Conservation (phyloP, 2,888 invertebrate genomes). For the Drosophila diplacantha region DNA sequence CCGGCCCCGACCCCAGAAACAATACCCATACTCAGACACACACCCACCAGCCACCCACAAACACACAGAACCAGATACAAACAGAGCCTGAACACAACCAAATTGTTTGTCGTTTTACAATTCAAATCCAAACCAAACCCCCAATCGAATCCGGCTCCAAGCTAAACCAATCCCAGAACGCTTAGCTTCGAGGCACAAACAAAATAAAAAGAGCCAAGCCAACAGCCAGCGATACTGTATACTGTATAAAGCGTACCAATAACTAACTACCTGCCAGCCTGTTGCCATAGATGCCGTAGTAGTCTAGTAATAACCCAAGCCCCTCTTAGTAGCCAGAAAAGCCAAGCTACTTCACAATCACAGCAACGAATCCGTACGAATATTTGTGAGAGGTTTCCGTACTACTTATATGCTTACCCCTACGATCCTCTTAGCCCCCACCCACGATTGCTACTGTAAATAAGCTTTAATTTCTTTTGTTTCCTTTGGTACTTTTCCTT, state of each 20-base stretch:
- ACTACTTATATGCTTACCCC: slow-evolving; percentile 45
- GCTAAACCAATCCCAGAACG: slow-evolving; percentile 33
- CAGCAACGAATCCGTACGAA: slow-evolving; percentile 50
- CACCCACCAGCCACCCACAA: slow-evolving; percentile 18
- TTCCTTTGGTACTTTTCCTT: slow-evolving; percentile 16
- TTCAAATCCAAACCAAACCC: slow-evolving; percentile 27
- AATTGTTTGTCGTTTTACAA: slow-evolving; percentile 38
- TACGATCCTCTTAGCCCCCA: slow-evolving; percentile 1
- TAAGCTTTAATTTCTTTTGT: slow-evolving; percentile 43
- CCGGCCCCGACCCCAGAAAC: slow-evolving; percentile 18
- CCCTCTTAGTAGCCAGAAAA: slow-evolving; percentile 52
- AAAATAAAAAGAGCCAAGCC: slow-evolving; percentile 41
- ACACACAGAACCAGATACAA: slow-evolving; percentile 16
- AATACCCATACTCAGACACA: slow-evolving; percentile 25
- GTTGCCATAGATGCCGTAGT: slow-evolving; percentile 46
- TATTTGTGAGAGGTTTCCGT: slow-evolving; percentile 74
- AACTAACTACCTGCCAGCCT: slow-evolving; percentile 34
- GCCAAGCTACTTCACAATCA: slow-evolving; percentile 65
- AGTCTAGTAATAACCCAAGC: slow-evolving; percentile 31
- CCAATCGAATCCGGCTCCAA: slow-evolving; percentile 25
- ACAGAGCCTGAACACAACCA: slow-evolving; percentile 30
- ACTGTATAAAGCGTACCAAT: slow-evolving; percentile 28
- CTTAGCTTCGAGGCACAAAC: slow-evolving; percentile 62
- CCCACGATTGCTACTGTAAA: slow-evolving; percentile 46
- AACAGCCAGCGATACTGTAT: slow-evolving; percentile 23